Conservation (phyloP, 1,140 invertebrate genomes). For the Brachionus plicatilis region DNA sequence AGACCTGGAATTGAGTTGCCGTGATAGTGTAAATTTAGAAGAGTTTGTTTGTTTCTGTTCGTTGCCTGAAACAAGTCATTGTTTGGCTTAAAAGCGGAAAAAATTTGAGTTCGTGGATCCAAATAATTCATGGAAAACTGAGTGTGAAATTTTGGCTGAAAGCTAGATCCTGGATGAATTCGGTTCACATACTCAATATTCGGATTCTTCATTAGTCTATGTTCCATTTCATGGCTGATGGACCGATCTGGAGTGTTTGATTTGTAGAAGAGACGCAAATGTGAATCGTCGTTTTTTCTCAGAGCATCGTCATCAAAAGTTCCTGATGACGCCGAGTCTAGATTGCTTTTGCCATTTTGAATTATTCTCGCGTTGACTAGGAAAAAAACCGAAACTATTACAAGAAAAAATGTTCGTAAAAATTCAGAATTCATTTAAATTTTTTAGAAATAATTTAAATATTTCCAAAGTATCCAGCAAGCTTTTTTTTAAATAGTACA, state of each 20-base stretch:
- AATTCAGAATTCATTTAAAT: not conserved
- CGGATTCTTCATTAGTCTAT: slow-evolving; percentile 19
- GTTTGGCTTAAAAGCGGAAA: not conserved
- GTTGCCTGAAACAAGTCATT: not conserved
- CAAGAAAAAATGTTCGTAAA: not conserved
- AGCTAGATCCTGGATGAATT: not conserved
- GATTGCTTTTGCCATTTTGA: not conserved
- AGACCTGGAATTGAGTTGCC: not conserved
- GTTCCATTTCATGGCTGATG: slow-evolving; percentile 36
- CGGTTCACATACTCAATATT: not conserved
- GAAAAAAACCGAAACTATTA: not conserved
- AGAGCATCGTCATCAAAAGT: not conserved
- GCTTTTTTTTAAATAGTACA: not conserved
- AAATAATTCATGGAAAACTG: not conserved
- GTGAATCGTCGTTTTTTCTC: slow-evolving; percentile 33
- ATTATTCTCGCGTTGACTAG: not conserved
- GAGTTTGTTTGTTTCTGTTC: slow-evolving; percentile 13
- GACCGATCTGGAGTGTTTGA: not conserved
- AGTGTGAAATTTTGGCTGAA: slow-evolving; percentile 3
- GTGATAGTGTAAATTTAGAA: slow-evolving; percentile 33
- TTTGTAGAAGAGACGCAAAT: slow-evolving; percentile 24
- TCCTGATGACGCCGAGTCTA: not conserved
- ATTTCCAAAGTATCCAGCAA: not conserved
- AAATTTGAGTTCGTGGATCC: not conserved
- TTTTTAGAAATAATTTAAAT: not conserved